Evolutionary conservation across 2,113 vertebrate species (phyloP).

Genomic region (Cettia cetti): DNA sequence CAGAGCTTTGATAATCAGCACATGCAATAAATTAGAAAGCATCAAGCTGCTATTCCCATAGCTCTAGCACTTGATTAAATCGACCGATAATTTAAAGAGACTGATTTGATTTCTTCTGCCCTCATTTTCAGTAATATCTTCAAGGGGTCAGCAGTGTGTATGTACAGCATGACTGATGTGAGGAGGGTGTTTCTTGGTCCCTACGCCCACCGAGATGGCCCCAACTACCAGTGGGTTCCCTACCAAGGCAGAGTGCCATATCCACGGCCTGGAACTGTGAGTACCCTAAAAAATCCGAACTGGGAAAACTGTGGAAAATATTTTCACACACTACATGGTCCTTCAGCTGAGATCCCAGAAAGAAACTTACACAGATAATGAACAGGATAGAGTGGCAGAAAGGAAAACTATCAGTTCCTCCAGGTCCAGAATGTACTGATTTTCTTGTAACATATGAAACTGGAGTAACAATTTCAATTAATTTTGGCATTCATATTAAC

Average conservation of each 20-base stretch:
- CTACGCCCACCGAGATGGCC: constrained; percentile 93
- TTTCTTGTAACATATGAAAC: background rate
- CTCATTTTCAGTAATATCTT: constrained; percentile 88
- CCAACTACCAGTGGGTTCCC: constrained; percentile 97
- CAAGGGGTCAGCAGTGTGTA: constrained; percentile 94
- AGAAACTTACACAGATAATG: background rate
- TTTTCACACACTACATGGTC: background rate
- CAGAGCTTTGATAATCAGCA: background rate
- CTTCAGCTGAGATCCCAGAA: background rate
- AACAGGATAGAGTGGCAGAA: background rate
- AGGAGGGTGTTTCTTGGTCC: constrained; percentile 94
- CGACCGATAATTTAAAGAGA: background rate
- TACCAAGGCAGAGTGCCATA: constrained; percentile 95
- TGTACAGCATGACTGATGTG: constrained; percentile 96
- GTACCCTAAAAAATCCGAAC: constrained; percentile 44
- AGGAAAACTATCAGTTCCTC: background rate
- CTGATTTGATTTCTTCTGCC: background rate
- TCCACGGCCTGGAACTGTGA: constrained; percentile 95
- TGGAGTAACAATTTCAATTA: background rate
- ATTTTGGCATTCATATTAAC: background rate
- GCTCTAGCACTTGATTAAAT: background rate
- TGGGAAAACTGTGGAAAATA: background rate
- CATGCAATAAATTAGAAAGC: constrained; percentile 6
- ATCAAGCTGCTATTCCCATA: background rate
- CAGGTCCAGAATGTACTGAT: background rate